phyloP scores from a whole-genome alignment of 2,888 invertebrate genomes.

The Melinaea marsaeus region DNA sequence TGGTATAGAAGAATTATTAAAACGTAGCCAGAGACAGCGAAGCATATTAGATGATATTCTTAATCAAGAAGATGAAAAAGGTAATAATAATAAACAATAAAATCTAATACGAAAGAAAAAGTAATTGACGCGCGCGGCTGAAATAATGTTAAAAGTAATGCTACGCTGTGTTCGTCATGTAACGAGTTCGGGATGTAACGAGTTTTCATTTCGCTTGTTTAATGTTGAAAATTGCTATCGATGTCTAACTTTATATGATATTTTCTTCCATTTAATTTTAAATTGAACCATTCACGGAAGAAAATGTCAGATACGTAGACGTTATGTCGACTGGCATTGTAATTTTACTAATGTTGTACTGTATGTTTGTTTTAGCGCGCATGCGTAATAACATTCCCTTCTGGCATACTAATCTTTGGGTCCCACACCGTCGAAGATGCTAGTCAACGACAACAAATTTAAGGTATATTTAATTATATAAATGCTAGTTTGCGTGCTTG shows the following conservation, averaged over 20 bases:
- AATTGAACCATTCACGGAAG: slow-evolving; percentile 9
- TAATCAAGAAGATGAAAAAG: slow-evolving; percentile 78
- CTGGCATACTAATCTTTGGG: slow-evolving; percentile 77
- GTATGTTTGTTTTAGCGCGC: slow-evolving; percentile 78
- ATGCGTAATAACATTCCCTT: slow-evolving; percentile 78
- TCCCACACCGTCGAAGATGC: slow-evolving; percentile 59
- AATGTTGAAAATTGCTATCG: slow-evolving; percentile 38
- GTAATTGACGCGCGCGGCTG: slow-evolving; percentile 51
- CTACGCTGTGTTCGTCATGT: slow-evolving; percentile 55
- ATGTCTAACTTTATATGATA: slow-evolving; percentile 46
- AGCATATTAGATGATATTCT: slow-evolving; percentile 84
- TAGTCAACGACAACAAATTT: slow-evolving; percentile 54
- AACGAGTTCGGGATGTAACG: slow-evolving; percentile 37
- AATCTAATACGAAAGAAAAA: slow-evolving; percentile 49
- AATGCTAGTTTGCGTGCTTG: slow-evolving; percentile 41
- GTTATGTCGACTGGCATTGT: slow-evolving; percentile 24
- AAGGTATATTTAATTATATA: slow-evolving; percentile 55
- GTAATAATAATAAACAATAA: slow-evolving; percentile 68
- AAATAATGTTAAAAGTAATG: slow-evolving; percentile 56
- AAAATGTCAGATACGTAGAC: slow-evolving; percentile 27
- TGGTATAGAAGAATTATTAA: slow-evolving; percentile 80
- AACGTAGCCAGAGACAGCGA: slow-evolving; percentile 82
- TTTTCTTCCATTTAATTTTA: slow-evolving; percentile 35
- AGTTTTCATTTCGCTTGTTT: slow-evolving; percentile 52
- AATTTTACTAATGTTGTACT: slow-evolving; percentile 65